Evolutionary conservation across 2,113 vertebrate genomes (phyloP).

Genomic region (Chaenogobius annularis): DNA sequence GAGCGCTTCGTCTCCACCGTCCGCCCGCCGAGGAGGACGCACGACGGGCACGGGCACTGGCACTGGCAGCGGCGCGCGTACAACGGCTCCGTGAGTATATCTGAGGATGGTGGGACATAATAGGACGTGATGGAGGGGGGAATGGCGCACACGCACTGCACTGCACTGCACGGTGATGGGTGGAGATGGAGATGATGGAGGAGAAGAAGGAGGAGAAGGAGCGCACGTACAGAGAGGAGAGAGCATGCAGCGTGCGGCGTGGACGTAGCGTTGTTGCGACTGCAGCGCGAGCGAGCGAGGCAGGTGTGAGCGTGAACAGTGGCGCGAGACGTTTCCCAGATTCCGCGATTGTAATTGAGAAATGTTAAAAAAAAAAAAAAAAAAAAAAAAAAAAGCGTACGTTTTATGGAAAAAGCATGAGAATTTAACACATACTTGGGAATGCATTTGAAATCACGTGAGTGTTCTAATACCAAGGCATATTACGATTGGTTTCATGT

Average conservation of each 20-base stretch:
- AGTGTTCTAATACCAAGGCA: background rate
- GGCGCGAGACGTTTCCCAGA: background rate
- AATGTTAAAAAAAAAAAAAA: too few relatives aligned
- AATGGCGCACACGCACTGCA: background rate
- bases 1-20: conserved; percentile 2
- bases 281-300: background rate
- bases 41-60: background rate
- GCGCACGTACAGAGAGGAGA: background rate
- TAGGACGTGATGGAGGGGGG: background rate
- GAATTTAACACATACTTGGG: background rate
- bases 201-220: background rate
- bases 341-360: background rate
- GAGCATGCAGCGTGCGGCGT: conserved; percentile 1
- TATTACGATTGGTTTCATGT: background rate
- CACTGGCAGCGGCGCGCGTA: background rate
- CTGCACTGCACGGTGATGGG: background rate
- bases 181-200: background rate
- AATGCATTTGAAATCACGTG: background rate
- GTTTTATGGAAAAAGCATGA: background rate
- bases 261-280: conserved; percentile 6
- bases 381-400: too few relatives aligned
- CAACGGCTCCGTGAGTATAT: conserved; percentile 6
- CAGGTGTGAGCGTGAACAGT: background rate
- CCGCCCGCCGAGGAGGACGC: conserved; percentile 1
- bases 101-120: background rate